Conservation (phyloP, 2,797 vertebrate genomes). For the Psittacula derbiana region DNA sequence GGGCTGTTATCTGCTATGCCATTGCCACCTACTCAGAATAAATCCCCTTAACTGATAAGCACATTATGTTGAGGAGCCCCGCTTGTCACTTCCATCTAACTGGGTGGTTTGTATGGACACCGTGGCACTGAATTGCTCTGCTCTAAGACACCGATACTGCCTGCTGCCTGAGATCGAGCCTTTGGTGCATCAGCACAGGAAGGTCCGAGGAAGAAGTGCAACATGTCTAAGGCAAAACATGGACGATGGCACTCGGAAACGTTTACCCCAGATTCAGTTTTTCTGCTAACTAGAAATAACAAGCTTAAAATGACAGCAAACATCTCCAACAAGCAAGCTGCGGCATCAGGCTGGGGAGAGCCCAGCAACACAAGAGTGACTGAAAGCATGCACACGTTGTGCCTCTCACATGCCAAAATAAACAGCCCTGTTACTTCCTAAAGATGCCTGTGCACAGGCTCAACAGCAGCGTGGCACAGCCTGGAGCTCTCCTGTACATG, state of each 20-base stretch:
- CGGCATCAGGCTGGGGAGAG: not conserved
- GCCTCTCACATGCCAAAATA: not conserved
- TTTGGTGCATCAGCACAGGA: not conserved
- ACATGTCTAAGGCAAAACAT: not conserved
- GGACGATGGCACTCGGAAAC: not conserved
- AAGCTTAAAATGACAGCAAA: not conserved
- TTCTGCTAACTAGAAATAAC: not conserved
- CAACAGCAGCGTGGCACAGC: not conserved
- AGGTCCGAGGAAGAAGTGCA: fast-evolving
- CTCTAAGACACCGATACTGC: fast-evolving
- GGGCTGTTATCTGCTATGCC: slow-evolving; percentile 55
- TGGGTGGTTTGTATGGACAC: slow-evolving; percentile 23
- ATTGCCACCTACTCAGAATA: slow-evolving; percentile 40
- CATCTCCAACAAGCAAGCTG: not conserved
- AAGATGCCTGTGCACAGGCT: not conserved
- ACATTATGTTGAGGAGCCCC: slow-evolving; percentile 21
- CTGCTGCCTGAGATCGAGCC: fast-evolving
- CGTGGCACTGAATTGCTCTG: fast-evolving
- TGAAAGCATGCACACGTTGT: not conserved
- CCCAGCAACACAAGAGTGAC: not conserved
- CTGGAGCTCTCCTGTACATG: not conserved
- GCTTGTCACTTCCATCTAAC: slow-evolving; percentile 30
- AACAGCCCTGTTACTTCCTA: not conserved
- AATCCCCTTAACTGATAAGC: slow-evolving; percentile 61
- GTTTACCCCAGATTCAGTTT: not conserved